Conservation (phyloP, 2,113 vertebrate species). For the Andinoacara biseriatus region DNA sequence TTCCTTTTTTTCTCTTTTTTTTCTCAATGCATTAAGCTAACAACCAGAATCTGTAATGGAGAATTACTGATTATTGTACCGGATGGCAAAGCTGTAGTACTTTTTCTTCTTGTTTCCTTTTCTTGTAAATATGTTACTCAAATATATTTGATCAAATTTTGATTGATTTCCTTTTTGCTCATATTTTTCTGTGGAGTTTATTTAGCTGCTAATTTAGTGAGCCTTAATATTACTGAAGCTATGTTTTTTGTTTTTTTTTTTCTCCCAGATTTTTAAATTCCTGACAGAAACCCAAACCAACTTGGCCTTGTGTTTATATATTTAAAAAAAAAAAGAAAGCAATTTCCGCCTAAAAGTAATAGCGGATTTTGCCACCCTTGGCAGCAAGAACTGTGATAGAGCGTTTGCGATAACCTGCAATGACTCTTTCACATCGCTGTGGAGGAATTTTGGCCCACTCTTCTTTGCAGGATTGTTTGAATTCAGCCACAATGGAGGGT, state of each 20-base stretch:
- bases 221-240: background rate
- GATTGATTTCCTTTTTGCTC: background rate
- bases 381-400: no score
- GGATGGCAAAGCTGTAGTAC: background rate
- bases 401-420: no score
- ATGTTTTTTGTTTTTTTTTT: no score
- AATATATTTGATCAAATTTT: slow-evolving; percentile 19
- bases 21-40: slow-evolving; percentile 3
- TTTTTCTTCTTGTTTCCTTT: background rate
- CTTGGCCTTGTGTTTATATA: no score
- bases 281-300: no score
- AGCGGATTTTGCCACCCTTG: no score
- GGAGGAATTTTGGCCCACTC: no score
- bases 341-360: no score
- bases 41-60: background rate
- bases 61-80: background rate
- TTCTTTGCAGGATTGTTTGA: no score
- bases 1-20: slow-evolving; percentile 27
- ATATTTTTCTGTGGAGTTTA: background rate
- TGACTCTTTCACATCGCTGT: no score
- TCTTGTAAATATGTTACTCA: background rate
- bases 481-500: no score
- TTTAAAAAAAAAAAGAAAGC: no score
- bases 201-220: background rate
- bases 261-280: background rate